These are phyloP conservation scores for Eretmocerus hayati DNA, from an alignment of 2,888 invertebrate genomes.

Conservation along the genomic window DNA sequence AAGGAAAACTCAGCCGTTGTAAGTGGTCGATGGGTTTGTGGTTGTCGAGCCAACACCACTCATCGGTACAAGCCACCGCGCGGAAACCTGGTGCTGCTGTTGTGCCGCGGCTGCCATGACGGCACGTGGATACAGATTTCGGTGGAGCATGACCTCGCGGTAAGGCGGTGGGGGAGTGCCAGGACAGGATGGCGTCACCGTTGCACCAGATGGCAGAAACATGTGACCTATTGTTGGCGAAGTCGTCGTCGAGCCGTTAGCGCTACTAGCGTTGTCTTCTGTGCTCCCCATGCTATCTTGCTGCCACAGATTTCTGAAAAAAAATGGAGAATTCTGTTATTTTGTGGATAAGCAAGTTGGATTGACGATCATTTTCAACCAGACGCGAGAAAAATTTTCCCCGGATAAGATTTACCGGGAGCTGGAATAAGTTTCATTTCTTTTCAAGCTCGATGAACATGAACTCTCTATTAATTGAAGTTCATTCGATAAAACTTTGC, in stretches of 20 bases:
- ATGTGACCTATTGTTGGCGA: slow-evolving; percentile 11
- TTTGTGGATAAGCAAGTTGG: too few relatives aligned
- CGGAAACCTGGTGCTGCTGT: too few relatives aligned
- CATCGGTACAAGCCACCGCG: too few relatives aligned
- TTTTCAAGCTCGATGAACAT: too few relatives aligned
- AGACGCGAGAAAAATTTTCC: too few relatives aligned
- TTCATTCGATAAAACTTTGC: too few relatives aligned
- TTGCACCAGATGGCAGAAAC: neutral
- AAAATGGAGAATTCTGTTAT: too few relatives aligned
- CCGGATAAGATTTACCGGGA: too few relatives aligned
- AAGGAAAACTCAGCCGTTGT: slow-evolving; percentile 5
- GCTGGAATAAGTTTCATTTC: too few relatives aligned
- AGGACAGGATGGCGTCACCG: slow-evolving; percentile 29
- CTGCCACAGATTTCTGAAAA: slow-evolving; percentile 19
- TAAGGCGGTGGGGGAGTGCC: slow-evolving; percentile 43
- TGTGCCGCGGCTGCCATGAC: slow-evolving; percentile 14
- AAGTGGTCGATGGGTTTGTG: neutral
- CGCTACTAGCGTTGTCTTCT: slow-evolving; percentile 4
- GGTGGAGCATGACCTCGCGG: slow-evolving; percentile 37
- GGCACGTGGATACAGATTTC: slow-evolving; percentile 25
- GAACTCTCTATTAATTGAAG: too few relatives aligned
- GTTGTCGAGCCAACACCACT: too few relatives aligned
- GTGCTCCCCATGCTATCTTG: slow-evolving; percentile 9
- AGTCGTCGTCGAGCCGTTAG: slow-evolving; percentile 6
- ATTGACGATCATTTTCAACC: too few relatives aligned